Evolutionary conservation across 2,888 invertebrate species (phyloP).

Genomic region (Mythimna pallens): DNA sequence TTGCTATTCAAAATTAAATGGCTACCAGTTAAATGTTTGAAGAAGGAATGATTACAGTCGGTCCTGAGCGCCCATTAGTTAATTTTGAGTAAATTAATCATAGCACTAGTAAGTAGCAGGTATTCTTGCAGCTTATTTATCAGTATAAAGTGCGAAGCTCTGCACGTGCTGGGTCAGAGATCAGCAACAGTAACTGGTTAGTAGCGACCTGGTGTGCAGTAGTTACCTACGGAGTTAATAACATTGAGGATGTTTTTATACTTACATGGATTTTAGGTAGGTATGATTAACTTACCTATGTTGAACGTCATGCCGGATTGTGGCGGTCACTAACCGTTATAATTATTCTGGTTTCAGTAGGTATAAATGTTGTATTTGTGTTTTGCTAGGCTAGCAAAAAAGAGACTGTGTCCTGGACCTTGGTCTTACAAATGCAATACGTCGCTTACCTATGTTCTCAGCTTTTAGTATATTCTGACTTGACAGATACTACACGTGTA

Average conservation of each 20-base stretch:
- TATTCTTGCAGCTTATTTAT: slow-evolving; percentile 23
- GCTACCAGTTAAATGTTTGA: slow-evolving; percentile 29
- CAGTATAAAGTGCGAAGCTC: slow-evolving; percentile 33
- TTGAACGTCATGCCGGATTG: neutral
- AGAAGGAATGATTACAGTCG: slow-evolving; percentile 29
- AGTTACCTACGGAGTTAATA: slow-evolving; percentile 22
- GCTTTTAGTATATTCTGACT: no score
- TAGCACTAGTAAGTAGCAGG: slow-evolving; percentile 1
- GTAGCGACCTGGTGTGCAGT: slow-evolving; percentile 1
- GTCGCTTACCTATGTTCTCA: neutral
- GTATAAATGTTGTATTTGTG: neutral
- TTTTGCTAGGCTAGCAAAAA: neutral
- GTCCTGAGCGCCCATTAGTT: slow-evolving; percentile 16
- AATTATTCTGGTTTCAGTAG: slow-evolving; percentile 14
- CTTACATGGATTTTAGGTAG: neutral
- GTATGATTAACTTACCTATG: slow-evolving; percentile 14
- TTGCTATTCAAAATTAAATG: slow-evolving; percentile 21
- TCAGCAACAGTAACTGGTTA: slow-evolving; percentile 27
- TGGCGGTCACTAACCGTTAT: neutral
- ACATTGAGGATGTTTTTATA: slow-evolving; percentile 3
- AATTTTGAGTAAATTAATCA: slow-evolving; percentile 37
- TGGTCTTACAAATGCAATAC: neutral
- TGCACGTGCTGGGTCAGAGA: slow-evolving; percentile 46
- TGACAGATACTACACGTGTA: no score
- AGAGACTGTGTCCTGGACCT: neutral